Conservation (phyloP, 1,140 invertebrate species). For the Radopholus similis region DNA sequence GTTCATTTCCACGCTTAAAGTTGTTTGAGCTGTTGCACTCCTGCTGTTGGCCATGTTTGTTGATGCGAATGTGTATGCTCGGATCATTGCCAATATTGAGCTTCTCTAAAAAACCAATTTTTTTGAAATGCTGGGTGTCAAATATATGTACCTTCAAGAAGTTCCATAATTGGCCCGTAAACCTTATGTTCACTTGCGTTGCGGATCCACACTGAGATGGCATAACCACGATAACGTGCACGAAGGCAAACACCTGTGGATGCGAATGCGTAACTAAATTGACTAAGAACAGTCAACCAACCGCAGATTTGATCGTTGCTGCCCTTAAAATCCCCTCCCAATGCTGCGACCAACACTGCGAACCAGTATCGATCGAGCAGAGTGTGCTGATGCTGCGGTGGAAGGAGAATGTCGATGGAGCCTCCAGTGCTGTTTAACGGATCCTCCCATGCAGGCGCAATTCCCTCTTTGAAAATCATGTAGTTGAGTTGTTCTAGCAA, state of each 20-base stretch:
- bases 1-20: too few species aligned
- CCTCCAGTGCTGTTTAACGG: background rate
- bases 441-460: background rate
- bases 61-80: background rate
- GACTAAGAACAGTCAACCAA: background rate
- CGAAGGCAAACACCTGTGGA: background rate
- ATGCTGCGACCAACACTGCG: background rate
- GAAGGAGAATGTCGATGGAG: background rate
- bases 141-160: background rate
- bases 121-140: background rate
- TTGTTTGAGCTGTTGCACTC: too few species aligned
- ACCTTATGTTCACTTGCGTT: background rate
- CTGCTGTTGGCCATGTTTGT: too few species aligned
- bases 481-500: background rate
- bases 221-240: background rate
- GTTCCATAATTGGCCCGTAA: background rate
- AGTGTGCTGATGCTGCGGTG: background rate
- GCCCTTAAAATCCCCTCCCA: background rate
- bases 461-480: background rate
- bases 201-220: background rate
- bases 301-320: background rate
- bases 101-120: background rate
- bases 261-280: background rate
- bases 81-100: background rate
- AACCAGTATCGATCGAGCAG: background rate